Conservation (phyloP, 2,797 vertebrate genomes). For the Fringilla coelebs region DNA sequence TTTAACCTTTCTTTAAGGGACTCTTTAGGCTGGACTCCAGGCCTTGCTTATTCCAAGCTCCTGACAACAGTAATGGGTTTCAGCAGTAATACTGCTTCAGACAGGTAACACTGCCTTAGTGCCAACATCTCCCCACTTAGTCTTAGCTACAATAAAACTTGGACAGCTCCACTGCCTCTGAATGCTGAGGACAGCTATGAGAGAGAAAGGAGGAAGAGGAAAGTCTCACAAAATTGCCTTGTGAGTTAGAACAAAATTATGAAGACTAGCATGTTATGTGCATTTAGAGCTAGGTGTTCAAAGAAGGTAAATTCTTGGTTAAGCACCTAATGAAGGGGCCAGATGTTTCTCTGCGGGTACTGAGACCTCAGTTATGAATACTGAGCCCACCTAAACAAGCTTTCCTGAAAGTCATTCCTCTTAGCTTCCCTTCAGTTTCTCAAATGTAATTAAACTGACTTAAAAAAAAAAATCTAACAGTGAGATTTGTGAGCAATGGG, state of each 20-base stretch:
- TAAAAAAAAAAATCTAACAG: neutral
- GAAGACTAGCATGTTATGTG: neutral
- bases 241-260: neutral
- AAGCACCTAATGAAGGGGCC: neutral
- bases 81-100: neutral
- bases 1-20: neutral
- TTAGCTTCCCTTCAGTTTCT: neutral
- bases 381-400: neutral
- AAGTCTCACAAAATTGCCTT: neutral
- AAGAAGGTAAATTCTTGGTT: neutral
- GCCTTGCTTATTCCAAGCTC: neutral
- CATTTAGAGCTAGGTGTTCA: neutral
- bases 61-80: neutral
- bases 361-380: neutral
- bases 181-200: neutral
- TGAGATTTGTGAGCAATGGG: neutral
- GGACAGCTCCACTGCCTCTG: neutral
- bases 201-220: neutral
- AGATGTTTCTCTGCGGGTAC: neutral
- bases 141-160: fast-evolving
- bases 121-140: neutral
- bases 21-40: neutral
- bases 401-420: neutral
- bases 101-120: neutral
- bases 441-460: neutral